Conservation (phyloP, 2,888 invertebrate genomes). For the Xestia xanthographa region DNA sequence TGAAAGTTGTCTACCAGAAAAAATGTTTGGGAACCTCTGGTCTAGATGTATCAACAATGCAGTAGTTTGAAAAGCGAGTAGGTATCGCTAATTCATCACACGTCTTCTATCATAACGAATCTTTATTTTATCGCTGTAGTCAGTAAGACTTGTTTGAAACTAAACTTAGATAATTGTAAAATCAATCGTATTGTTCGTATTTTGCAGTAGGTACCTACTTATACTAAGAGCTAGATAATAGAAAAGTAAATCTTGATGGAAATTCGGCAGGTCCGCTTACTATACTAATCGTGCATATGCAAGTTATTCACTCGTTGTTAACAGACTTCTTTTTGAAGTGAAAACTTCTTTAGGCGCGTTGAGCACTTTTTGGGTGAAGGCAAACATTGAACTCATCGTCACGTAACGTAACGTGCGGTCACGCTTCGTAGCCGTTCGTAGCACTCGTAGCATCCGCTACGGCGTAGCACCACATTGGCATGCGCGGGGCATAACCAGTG, state of each 20-base stretch:
- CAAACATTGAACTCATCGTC: too few relatives aligned
- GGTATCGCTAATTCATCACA: neutral
- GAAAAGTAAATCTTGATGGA: neutral
- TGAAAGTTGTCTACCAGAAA: too few relatives aligned
- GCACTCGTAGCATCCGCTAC: too few relatives aligned
- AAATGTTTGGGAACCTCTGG: too few relatives aligned
- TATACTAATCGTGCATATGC: neutral
- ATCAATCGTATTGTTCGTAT: neutral
- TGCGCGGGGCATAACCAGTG: too few relatives aligned
- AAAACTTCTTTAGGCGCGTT: too few relatives aligned
- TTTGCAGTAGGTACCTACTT: neutral
- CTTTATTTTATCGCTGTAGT: neutral
- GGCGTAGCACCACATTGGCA: too few relatives aligned
- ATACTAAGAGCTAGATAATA: constrained; percentile 2
- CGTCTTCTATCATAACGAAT: constrained; percentile 6
- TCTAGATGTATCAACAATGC: neutral
- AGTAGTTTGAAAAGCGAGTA: constrained; percentile 11
- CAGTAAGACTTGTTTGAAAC: neutral
- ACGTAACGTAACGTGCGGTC: too few relatives aligned
- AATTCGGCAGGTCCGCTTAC: constrained; percentile 14
- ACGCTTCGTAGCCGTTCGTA: too few relatives aligned
- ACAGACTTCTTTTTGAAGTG: neutral
- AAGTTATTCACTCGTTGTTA: neutral
- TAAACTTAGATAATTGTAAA: neutral
- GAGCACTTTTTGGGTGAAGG: too few relatives aligned